Base-by-base conservation (phyloP, 1,140 invertebrate species). In the Drosophila quadrilineata region DNA sequence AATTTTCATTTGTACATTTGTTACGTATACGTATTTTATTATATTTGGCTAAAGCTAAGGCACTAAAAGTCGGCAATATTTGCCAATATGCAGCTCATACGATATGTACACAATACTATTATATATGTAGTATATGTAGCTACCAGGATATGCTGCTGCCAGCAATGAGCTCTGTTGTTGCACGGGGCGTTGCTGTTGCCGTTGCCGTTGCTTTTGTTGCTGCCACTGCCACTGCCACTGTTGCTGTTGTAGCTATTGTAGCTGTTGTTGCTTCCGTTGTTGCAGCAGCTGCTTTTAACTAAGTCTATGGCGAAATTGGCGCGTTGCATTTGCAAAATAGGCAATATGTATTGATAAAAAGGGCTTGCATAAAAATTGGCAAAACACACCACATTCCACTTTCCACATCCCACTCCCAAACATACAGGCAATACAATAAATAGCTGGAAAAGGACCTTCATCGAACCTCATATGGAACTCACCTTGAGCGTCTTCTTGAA, bases 401-500 rank as follows among this genome's bases (percentile, higher is more conserved):
- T 43, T 24, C 10, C 21, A 6, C n/a, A 22, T 43, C 22, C 10
- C 10, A n/a, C 35, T 1, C 8, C 10, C n/a, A n/a, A n/a, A n/a
- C n/a, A n/a, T 41, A 41, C 38, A 22, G n/a, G 16, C 19, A 41
- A 24, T 9, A 10, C n/a, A 82, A 90, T 95, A 96, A 33, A 56
- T 40, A 16, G 46, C 28, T n/a, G n/a, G n/a, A n/a, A n/a, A n/a
- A n/a, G n/a, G n/a, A n/a, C n/a, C n/a, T n/a, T n/a, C n/a, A n/a
- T n/a, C n/a, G n/a, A n/a, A n/a, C 22, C 17, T 14, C 33, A 48
- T 10, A 36, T 21, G 8, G 24, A 29, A 80, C 80, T 96, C 62
- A 94, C 95, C 91, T 97, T 95, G 62, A 98, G 92, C 1, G 96
- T 98, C 87, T 96, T 96, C 88, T 96, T 95, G 91, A 98, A 99